Evolutionary conservation across 2,113 vertebrate species (phyloP).

Genomic region (Coptodon bakossiorum): DNA sequence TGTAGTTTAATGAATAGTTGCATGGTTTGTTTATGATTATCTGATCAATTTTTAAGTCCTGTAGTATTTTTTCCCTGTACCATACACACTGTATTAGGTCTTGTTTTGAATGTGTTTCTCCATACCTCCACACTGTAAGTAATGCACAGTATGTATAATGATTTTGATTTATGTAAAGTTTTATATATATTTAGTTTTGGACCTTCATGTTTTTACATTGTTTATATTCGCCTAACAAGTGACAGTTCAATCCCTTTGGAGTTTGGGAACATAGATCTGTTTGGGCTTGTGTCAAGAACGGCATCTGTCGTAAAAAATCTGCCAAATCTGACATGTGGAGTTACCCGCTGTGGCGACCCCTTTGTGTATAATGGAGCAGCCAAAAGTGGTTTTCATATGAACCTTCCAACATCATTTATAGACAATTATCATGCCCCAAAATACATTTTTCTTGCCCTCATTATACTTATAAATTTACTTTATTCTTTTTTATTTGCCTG

Average conservation of each 20-base stretch:
- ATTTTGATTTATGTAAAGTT: not conserved
- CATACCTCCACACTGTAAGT: not conserved
- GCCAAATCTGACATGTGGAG: not conserved
- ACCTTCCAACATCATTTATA: not conserved
- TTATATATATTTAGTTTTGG: not conserved
- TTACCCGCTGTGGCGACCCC: not conserved
- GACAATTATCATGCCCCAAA: not conserved
- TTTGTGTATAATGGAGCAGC: not conserved
- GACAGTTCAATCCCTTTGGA: not conserved
- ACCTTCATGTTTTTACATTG: not conserved
- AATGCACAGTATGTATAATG: not conserved
- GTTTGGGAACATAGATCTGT: not conserved
- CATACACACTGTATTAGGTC: not conserved
- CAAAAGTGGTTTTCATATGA: not conserved
- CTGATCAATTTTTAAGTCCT: not conserved
- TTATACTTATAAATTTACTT: not conserved
- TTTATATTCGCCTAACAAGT: not conserved
- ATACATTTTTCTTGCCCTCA: not conserved
- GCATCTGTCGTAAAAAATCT: not conserved
- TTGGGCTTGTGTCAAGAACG: not conserved
- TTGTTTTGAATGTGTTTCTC: not conserved
- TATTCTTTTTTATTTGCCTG: not conserved
- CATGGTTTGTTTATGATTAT: not conserved
- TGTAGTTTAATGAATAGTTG: not conserved
- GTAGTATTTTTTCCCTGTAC: not conserved